These are phyloP conservation scores for Syrrhaptes paradoxus DNA, from an alignment of 2,113 vertebrate genomes.

Conservation along the genomic window DNA sequence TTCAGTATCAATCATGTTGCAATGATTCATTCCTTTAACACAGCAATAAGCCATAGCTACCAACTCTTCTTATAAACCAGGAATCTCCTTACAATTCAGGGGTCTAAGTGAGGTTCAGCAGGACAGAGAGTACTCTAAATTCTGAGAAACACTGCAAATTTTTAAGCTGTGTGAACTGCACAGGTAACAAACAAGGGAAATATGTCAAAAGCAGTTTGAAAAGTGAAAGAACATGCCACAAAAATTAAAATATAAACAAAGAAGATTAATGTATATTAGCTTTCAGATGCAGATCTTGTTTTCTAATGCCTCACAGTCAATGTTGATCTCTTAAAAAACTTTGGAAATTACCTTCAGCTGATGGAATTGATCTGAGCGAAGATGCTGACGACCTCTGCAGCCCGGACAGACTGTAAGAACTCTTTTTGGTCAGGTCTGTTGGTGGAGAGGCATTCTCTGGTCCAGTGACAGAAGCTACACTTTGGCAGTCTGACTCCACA, in stretches of 20 bases:
- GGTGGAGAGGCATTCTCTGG: constrained; percentile 74
- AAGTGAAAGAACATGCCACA: background rate
- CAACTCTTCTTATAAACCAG: background rate
- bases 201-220: background rate
- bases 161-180: background rate
- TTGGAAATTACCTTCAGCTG: constrained; percentile 84
- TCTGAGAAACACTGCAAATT: background rate
- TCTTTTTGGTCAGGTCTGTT: constrained; percentile 80
- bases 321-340: background rate
- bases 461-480: constrained; percentile 78
- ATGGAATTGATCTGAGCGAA: constrained; percentile 90
- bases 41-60: background rate
- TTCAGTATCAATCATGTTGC: background rate
- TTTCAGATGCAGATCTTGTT: background rate
- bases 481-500: constrained; percentile 88
- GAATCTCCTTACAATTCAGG: background rate
- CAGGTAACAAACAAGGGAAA: background rate
- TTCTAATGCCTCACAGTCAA: background rate
- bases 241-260: background rate
- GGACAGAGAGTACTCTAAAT: background rate
- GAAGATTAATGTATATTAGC: background rate
- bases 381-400: constrained; percentile 82
- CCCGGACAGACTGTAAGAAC: constrained; percentile 74
- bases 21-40: background rate
- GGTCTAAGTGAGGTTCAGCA: background rate